Evolutionary conservation across 2,797 vertebrate species (phyloP).

Genomic region (Acanthis flammea): DNA sequence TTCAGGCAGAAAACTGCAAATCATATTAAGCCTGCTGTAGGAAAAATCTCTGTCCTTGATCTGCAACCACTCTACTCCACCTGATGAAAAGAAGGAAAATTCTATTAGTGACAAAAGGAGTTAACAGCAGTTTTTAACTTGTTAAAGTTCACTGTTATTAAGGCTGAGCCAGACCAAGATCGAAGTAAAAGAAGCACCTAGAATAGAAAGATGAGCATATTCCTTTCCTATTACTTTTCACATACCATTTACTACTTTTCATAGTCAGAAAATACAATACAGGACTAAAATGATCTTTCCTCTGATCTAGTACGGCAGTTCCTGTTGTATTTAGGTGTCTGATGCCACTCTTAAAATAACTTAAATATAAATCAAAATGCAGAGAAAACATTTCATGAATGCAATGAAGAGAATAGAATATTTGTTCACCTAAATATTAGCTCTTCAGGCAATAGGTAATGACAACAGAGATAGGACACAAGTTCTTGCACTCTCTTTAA

Average conservation of each 20-base stretch:
- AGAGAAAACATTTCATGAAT: neutral
- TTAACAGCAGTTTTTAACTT: neutral
- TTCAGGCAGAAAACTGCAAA: constrained; percentile 77
- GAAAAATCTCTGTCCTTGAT: constrained; percentile 78
- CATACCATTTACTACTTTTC: neutral
- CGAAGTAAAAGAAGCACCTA: neutral
- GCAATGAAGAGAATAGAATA: neutral
- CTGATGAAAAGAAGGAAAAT: constrained; percentile 29
- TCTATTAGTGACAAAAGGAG: neutral
- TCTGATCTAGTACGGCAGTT: neutral
- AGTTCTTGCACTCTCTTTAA: neutral
- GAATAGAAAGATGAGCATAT: neutral
- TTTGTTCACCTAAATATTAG: neutral
- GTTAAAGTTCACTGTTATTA: neutral
- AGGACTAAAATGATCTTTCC: neutral
- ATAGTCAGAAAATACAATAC: neutral
- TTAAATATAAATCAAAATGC: neutral
- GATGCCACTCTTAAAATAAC: neutral
- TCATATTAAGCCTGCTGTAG: constrained; percentile 74
- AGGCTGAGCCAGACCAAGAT: neutral
- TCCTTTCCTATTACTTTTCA: neutral
- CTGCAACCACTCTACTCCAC: constrained; percentile 80
- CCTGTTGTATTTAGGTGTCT: neutral
- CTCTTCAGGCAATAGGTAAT: neutral
- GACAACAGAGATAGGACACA: neutral